These are phyloP conservation scores for Mugil cephalus DNA, from an alignment of 2,113 vertebrate species.

Conservation along the genomic window DNA sequence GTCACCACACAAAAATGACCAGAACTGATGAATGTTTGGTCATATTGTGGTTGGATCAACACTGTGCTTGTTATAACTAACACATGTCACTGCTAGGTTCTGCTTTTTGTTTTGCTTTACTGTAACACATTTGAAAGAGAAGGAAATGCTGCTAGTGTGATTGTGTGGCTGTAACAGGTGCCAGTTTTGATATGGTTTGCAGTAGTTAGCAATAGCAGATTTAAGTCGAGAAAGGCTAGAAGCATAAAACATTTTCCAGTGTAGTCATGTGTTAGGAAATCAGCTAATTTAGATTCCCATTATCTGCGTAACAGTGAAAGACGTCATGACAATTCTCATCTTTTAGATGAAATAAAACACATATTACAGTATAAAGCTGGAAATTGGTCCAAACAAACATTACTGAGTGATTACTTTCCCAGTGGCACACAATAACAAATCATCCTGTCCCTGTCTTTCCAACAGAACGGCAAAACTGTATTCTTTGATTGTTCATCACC, in stretches of 20 bases:
- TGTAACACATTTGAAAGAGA: background rate
- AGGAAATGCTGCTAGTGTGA: conserved; percentile 11
- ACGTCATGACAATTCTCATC: background rate
- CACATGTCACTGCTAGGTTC: background rate
- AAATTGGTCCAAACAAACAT: conserved; percentile 21
- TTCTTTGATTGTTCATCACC: conserved; percentile 35
- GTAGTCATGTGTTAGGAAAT: background rate
- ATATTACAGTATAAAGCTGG: background rate
- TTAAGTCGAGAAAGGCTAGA: background rate
- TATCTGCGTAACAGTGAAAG: background rate
- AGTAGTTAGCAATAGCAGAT: conserved; percentile 1
- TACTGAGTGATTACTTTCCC: conserved; percentile 13
- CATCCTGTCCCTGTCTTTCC: background rate
- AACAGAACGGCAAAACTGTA: conserved; percentile 15
- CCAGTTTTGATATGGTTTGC: background rate
- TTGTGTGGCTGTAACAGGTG: background rate
- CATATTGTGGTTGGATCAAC: conserved; percentile 7
- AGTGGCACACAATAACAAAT: conserved; percentile 7
- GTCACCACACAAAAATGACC: background rate
- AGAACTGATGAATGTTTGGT: background rate
- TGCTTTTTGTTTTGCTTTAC: background rate
- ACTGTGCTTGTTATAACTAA: background rate
- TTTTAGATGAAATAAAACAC: conserved; percentile 10
- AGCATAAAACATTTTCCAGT: background rate
- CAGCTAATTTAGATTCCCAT: background rate